phyloP scores from a whole-genome alignment of 2,113 vertebrate species.

The Lota lota region DNA sequence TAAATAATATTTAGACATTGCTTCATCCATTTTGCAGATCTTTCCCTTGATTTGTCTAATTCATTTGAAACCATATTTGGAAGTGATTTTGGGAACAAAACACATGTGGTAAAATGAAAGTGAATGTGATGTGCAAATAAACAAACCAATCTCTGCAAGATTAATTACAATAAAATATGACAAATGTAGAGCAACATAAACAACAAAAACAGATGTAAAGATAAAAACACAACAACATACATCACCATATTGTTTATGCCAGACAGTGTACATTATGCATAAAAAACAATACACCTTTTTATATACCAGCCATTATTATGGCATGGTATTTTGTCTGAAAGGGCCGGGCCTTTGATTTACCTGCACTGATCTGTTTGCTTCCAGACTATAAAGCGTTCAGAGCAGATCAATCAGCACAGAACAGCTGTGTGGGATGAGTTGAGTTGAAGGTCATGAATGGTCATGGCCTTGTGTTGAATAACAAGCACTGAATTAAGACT shows the following conservation, averaged over 20 bases:
- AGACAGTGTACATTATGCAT: too few species aligned
- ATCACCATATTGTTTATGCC: background rate
- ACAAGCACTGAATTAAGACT: slow-evolving; percentile 68
- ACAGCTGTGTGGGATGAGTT: slow-evolving; percentile 50
- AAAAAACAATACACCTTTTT: too few species aligned
- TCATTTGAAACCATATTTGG: background rate
- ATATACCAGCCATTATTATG: too few species aligned
- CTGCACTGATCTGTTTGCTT: too few species aligned
- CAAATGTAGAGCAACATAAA: background rate
- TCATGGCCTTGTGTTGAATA: slow-evolving; percentile 64
- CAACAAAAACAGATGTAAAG: background rate
- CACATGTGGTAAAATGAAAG: background rate
- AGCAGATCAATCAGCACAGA: slow-evolving; percentile 60
- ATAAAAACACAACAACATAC: background rate
- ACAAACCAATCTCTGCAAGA: background rate
- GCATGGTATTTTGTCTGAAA: too few species aligned
- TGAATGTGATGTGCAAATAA: background rate
- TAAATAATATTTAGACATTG: too few species aligned
- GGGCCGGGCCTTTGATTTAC: too few species aligned
- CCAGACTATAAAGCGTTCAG: background rate
- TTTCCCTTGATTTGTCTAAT: too few species aligned
- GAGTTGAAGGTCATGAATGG: slow-evolving; percentile 51
- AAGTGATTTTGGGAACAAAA: background rate
- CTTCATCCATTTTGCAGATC: too few species aligned
- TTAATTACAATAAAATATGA: background rate